Percentiles rank a stretch among this genome's conserved stretches.
These are phyloP conservation scores for Ormia ochracea DNA, from an alignment of 2,888 invertebrate genomes.

Conservation along the genomic window DNA sequence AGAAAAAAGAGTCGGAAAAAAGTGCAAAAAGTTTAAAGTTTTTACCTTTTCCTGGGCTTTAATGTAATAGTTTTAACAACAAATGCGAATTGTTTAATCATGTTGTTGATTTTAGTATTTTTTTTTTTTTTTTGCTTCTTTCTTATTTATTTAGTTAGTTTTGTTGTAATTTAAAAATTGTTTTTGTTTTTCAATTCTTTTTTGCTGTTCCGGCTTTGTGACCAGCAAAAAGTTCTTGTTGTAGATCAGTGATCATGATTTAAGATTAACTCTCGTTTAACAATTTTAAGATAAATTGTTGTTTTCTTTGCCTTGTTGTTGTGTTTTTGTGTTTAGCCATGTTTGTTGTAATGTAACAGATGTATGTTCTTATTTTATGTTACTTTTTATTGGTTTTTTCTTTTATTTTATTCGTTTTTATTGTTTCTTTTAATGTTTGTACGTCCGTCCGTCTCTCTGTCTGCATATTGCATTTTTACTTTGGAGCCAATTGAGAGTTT, in stretches of 20 bases:
- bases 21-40: slow-evolving; percentile 22
- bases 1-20: not conserved
- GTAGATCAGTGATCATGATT: slow-evolving; percentile 66
- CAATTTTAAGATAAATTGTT: slow-evolving; percentile 62
- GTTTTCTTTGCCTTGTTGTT: slow-evolving; percentile 3
- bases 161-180: slow-evolving; percentile 60
- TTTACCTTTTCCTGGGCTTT: slow-evolving; percentile 25
- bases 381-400: no score
- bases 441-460: not conserved
- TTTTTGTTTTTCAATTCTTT: slow-evolving; percentile 63
- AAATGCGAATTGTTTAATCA: slow-evolving; percentile 61
- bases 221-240: slow-evolving; percentile 63
- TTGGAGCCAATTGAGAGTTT: slow-evolving; percentile 46
- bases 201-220: slow-evolving; percentile 51
- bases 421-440: not conserved
- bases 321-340: slow-evolving; percentile 11
- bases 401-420: no score
- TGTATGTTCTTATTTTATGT: slow-evolving; percentile 57
- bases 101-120: slow-evolving; percentile 50
- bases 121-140: not conserved
- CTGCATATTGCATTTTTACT: not conserved
- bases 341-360: slow-evolving; percentile 60
- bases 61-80: slow-evolving; percentile 58
- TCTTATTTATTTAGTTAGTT: slow-evolving; percentile 59
- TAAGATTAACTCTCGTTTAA: slow-evolving; percentile 62